phyloP scores from a whole-genome alignment of 2,797 vertebrate genomes.

The Tapirus indicus region DNA sequence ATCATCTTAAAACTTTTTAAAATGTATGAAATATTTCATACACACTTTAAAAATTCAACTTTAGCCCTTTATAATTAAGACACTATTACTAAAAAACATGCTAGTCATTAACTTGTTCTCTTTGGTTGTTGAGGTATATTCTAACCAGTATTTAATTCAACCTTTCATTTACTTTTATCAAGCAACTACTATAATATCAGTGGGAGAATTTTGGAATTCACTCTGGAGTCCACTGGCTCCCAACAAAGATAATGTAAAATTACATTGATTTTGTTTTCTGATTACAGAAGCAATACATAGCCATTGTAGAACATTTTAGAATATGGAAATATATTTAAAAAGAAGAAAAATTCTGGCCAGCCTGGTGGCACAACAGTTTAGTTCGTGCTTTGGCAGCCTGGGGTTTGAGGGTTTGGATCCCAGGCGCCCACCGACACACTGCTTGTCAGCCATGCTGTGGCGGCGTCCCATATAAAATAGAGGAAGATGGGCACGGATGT shows the following conservation, averaged over 20 bases:
- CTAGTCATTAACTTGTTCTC: neutral
- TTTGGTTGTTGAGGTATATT: neutral
- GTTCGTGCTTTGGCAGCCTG: no score
- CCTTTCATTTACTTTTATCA: neutral
- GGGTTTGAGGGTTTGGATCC: no score
- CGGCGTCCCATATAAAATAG: no score
- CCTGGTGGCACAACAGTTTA: no score
- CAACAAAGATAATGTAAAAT: neutral
- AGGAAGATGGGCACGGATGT: no score
- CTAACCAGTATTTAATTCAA: neutral
- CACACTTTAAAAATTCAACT: constrained; percentile 25
- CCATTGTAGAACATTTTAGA: neutral
- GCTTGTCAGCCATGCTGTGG: no score
- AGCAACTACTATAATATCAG: neutral
- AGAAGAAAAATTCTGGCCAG: neutral
- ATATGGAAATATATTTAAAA: neutral
- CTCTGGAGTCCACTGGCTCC: neutral
- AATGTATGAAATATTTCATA: constrained; percentile 41
- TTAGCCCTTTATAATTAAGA: neutral
- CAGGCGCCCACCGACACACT: no score
- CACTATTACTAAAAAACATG: neutral
- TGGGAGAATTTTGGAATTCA: neutral
- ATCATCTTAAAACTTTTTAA: constrained; percentile 48
- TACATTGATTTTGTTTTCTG: neutral
- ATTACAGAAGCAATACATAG: neutral